Percentiles rank a stretch among this genome's conserved stretches.
These are phyloP conservation scores for Delichon dasypus DNA, from an alignment of 2,797 vertebrate species.

Conservation along the genomic window DNA sequence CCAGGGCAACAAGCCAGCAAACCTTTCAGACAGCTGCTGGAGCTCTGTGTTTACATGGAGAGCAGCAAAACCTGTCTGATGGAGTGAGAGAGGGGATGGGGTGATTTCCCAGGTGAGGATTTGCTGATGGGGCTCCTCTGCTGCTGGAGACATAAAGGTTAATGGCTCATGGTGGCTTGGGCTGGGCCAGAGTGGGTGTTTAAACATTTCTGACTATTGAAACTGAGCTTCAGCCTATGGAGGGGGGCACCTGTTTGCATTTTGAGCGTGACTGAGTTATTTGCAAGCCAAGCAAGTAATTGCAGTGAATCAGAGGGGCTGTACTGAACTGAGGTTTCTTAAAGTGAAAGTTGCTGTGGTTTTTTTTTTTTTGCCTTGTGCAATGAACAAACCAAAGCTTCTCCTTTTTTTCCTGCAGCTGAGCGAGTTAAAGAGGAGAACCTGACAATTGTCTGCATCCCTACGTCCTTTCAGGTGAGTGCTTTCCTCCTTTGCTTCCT, in stretches of 20 bases:
- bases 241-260: neutral
- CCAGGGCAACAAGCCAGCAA: constrained; percentile 55
- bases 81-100: constrained; percentile 12
- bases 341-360: neutral
- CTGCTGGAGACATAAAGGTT: neutral
- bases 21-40: constrained; percentile 49
- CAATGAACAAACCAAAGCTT: neutral
- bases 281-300: constrained; percentile 52
- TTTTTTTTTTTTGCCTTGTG: neutral
- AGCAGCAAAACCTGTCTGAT: neutral
- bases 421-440: constrained; percentile 91
- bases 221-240: neutral
- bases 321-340: neutral
- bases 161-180: neutral
- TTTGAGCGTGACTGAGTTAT: constrained; percentile 36
- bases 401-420: constrained; percentile 75
- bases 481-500: neutral
- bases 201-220: neutral
- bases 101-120: neutral
- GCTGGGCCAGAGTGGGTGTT: neutral
- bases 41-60: constrained; percentile 31
- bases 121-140: constrained; percentile 9
- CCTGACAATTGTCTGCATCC: constrained; percentile 90
- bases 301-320: constrained; percentile 8
- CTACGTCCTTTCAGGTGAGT: constrained; percentile 94